phyloP scores from a whole-genome alignment of 2,888 invertebrate species.

The Salpingus planirostris region DNA sequence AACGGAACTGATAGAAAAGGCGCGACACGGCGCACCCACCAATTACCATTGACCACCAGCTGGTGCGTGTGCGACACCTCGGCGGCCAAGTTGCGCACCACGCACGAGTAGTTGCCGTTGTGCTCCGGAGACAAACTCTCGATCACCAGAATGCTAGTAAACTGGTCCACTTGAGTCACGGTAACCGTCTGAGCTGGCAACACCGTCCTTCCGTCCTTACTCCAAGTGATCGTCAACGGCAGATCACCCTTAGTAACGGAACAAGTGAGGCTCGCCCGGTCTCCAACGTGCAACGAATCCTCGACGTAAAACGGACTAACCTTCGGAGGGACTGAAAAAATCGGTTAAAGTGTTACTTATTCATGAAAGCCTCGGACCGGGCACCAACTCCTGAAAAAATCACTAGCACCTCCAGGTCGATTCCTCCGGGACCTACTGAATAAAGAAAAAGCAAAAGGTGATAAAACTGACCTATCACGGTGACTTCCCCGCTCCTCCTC shows the following conservation, averaged over 20 bases:
- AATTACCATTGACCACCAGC: constrained; percentile 70
- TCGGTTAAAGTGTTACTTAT: constrained; percentile 20
- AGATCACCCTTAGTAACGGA: constrained; percentile 68
- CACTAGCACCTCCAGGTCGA: background rate
- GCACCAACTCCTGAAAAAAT: constrained; percentile 1
- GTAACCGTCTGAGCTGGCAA: constrained; percentile 53
- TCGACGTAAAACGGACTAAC: constrained; percentile 65
- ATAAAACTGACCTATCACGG: constrained; percentile 68
- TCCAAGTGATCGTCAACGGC: constrained; percentile 68
- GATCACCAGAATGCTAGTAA: constrained; percentile 69
- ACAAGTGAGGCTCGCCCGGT: constrained; percentile 64
- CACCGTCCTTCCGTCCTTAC: constrained; percentile 61
- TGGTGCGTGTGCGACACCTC: constrained; percentile 66
- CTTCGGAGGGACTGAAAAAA: constrained; percentile 69
- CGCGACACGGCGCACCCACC: constrained; percentile 37
- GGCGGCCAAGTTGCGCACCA: constrained; percentile 62
- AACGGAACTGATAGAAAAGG: constrained; percentile 27
- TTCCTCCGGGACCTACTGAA: background rate
- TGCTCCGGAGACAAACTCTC: constrained; percentile 66
- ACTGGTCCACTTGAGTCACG: constrained; percentile 65
- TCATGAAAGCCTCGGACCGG: background rate
- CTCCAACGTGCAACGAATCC: constrained; percentile 61
- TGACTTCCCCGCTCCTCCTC: constrained; percentile 62
- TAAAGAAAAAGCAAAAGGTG: too few species aligned
- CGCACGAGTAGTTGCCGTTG: constrained; percentile 70